Base-by-base conservation (phyloP, 2,113 vertebrate species). In the Clarias gariepinus region DNA sequence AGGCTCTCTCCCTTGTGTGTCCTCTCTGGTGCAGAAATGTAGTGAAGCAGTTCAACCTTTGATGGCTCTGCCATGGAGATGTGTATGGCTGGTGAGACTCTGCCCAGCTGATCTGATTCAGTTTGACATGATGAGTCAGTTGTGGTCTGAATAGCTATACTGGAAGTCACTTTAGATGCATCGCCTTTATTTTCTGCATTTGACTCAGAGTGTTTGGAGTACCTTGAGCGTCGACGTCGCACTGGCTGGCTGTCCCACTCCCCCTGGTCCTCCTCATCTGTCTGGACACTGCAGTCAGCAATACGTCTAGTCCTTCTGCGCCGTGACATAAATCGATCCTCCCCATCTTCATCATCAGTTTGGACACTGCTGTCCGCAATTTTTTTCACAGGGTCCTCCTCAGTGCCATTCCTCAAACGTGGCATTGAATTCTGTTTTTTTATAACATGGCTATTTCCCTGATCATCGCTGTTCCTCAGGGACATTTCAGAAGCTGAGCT, bases 341-440 rank as follows among this genome's bases (percentile, higher is more conserved):
- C 98, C 0, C 95, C 96, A 0, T 99, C 98, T 92, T 99, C 98
- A 19, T 99, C 98, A 0, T 99, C 98, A 0, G 98, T 99, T 96
- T 99, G 98, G 81, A 98, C 97, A 0, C 98, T 97, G 94, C 98
- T 97, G 92, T 99, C 98, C 0, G 96, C 93, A 2, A 96, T 98
- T 89, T 96, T 97, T 92, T 94, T 97, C 0, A 94, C 93, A 23
- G 95, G 88, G 83, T 98, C 97, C 2, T 96, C 95, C 73, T 98
- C 97, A 0, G 96, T 94, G 52, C 94, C 94, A 0, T 99, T 98
- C 85, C 96, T 95, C 41, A 99, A 94, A 73, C 97, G 97, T 0
- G 98, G 98, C 98, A 99, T 98, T 0, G 98, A 99, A 91, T 98
- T 99, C 84, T 97, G 96, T 84, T 99, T 99, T 93, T 97, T 98